Evolutionary conservation across 2,113 vertebrate genomes (phyloP), one percentile per base, ranked within the genome.

Genomic region (Pimephales promelas): DNA sequence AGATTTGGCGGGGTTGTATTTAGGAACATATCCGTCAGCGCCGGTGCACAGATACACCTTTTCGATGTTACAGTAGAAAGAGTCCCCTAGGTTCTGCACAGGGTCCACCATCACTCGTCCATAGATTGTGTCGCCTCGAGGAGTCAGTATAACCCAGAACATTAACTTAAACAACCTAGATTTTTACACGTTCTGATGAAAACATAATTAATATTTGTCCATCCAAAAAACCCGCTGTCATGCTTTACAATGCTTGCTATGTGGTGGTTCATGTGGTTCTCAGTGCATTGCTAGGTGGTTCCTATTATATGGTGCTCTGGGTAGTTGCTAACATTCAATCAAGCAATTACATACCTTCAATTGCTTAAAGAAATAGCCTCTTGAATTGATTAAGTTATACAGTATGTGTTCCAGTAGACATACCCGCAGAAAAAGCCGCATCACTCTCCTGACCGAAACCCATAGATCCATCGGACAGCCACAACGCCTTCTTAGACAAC

Each of bases 21-120:
- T 99, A 59, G 98, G 98, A 4, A 99, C 96, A 0, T 99, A 99
- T 86, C 98, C 98, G 64, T 98, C 97, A 1, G 97, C 94, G 11
- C 98, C 98, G 0, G 97, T 96, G 92, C 98, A 99, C 2, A 99
- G 94, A 90, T 96, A 99, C 75, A 99, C 98, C 85, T 98, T 97
- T 92, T 99, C 97, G 4, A 99, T 97, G 90, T 93, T 97, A 84
- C 98, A 99, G 93, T 94, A 93, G 91, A 99, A 99, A n/a, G 97
- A 97, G 82, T 96, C 95, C 2, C 97, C 97, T 22, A 99, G 90
- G 86, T 98, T 98, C 92, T 99, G 97, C 81, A 99, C 97, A 0
- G 97, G 97, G 88, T 99, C 97, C 85, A 99, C 97, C 97, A 98
- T 98, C 86, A 99, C 97, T 3, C 97, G 96, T 1, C 96, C 96